phyloP scores from a whole-genome alignment of 2,797 vertebrate genomes.

The Simalia tracyae region DNA sequence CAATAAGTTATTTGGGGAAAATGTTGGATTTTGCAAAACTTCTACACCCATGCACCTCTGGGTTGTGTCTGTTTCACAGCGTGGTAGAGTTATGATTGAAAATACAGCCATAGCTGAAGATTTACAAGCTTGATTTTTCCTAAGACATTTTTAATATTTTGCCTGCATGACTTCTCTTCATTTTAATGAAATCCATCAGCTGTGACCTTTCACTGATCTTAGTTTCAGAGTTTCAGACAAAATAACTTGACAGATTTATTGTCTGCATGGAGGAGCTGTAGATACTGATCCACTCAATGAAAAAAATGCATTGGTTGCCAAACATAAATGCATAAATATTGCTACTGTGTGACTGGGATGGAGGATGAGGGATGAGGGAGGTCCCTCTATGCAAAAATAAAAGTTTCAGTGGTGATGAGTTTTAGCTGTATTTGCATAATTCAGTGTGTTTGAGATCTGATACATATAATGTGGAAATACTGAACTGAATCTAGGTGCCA shows the following conservation, averaged over 20 bases:
- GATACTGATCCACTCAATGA: neutral
- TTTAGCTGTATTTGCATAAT: neutral
- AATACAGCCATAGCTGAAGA: slow-evolving; percentile 23
- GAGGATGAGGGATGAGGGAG: neutral
- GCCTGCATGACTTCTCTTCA: slow-evolving; percentile 14
- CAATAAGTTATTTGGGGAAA: neutral
- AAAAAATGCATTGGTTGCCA: neutral
- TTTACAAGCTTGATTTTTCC: slow-evolving; percentile 46
- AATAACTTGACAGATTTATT: slow-evolving; percentile 42
- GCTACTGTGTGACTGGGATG: neutral
- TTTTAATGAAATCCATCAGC: slow-evolving; percentile 34
- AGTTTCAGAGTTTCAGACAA: slow-evolving; percentile 27
- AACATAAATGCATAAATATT: neutral
- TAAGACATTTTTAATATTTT: neutral
- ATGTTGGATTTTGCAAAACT: neutral
- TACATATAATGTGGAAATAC: neutral
- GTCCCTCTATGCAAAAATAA: neutral
- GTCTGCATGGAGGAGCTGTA: neutral
- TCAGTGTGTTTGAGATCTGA: neutral
- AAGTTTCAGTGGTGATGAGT: neutral
- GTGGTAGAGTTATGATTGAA: slow-evolving; percentile 32
- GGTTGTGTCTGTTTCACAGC: neutral
- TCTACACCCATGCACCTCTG: neutral
- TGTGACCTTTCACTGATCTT: slow-evolving; percentile 27
- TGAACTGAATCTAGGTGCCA: neutral